Percentiles rank a stretch among this genome's conserved stretches.
These are phyloP conservation scores for Bellardia pandia DNA, from an alignment of 2,888 invertebrate genomes.

Conservation along the genomic window DNA sequence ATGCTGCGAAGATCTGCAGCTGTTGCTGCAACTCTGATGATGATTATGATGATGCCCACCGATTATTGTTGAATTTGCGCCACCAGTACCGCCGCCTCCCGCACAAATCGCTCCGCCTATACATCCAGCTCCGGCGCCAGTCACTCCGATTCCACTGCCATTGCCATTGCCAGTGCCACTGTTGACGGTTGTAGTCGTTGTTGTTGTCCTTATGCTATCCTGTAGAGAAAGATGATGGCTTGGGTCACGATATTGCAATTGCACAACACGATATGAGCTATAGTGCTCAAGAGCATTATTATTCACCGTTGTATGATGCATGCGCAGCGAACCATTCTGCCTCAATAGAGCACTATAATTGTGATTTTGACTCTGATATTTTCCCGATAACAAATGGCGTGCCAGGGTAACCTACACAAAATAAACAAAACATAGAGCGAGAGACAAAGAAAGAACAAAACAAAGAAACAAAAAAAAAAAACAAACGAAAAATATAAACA, in stretches of 20 bases:
- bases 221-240: conserved; percentile 83
- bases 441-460: conserved; percentile 24
- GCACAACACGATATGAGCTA: conserved; percentile 81
- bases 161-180: conserved; percentile 73
- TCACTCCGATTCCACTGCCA: conserved; percentile 70
- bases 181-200: conserved; percentile 79
- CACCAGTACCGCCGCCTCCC: conserved; percentile 30
- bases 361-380: conserved; percentile 80
- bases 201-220: conserved; percentile 82
- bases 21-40: conserved; percentile 65
- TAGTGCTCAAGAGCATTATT: conserved; percentile 82
- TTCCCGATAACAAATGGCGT: conserved; percentile 81
- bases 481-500: neutral
- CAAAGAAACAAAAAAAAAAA: conserved; percentile 36
- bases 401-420: conserved; percentile 81
- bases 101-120: conserved; percentile 1
- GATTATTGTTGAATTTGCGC: conserved; percentile 32
- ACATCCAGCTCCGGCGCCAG: conserved; percentile 7
- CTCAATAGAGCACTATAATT: conserved; percentile 82
- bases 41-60: conserved; percentile 54
- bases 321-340: conserved; percentile 82
- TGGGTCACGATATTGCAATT: conserved; percentile 83
- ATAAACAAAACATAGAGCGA: conserved; percentile 18
- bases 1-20: conserved; percentile 76
- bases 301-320: conserved; percentile 83